These are phyloP conservation scores for Cossypha heuglini DNA, from an alignment of 2,797 vertebrate species.

Conservation along the genomic window DNA sequence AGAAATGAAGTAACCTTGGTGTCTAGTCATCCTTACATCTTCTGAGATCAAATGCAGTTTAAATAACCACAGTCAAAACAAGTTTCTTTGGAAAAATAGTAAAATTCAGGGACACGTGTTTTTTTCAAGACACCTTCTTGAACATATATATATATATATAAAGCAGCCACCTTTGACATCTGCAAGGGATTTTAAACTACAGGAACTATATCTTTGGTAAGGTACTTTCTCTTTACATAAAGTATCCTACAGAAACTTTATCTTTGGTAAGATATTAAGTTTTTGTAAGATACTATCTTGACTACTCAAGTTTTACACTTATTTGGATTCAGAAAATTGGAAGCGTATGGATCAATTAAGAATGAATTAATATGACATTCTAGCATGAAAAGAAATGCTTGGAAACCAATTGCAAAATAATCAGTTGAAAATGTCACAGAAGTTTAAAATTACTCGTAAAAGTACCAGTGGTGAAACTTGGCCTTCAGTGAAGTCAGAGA, in stretches of 20 bases:
- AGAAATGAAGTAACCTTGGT: constrained; percentile 17
- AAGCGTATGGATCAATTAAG: constrained; percentile 71
- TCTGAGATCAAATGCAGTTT: not conserved
- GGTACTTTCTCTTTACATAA: not conserved
- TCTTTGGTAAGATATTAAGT: not conserved
- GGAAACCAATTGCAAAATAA: constrained; percentile 62
- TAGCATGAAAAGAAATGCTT: constrained; percentile 53
- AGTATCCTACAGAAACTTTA: not conserved
- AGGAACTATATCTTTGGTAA: not conserved
- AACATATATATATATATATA: not conserved
- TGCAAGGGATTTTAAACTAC: not conserved
- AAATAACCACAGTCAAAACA: not conserved
- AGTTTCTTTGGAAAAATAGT: not conserved
- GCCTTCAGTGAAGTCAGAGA: not conserved
- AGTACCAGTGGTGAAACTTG: not conserved
- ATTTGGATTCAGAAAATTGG: constrained; percentile 71
- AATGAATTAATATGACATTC: constrained; percentile 72
- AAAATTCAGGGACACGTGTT: not conserved
- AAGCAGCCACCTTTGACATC: not conserved
- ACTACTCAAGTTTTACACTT: constrained; percentile 56
- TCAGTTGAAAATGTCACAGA: constrained; percentile 56
- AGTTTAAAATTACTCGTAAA: constrained; percentile 36
- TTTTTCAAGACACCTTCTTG: not conserved
- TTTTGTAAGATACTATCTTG: constrained; percentile 10
- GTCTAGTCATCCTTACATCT: not conserved